Evolutionary conservation across 2,113 vertebrate genomes (phyloP).

Genomic region (Petroica traversi): DNA sequence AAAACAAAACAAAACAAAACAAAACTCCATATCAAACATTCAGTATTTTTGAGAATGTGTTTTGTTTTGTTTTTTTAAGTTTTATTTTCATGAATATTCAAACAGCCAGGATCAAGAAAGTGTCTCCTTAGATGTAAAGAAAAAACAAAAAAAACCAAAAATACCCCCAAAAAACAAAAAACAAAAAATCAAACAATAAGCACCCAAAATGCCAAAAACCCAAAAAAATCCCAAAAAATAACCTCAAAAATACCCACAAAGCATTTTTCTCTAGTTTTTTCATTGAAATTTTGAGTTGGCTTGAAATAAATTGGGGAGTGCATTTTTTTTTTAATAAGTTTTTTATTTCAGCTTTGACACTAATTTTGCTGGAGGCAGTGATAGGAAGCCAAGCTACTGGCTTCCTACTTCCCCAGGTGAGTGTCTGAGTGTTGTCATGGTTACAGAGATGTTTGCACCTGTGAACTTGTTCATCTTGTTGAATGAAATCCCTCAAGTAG

Average conservation of each 20-base stretch:
- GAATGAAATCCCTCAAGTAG: not conserved
- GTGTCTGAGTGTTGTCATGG: not conserved
- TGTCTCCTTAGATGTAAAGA: not conserved
- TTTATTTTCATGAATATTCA: not conserved
- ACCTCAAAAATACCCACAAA: no score
- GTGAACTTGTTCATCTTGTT: not conserved
- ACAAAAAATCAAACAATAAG: no score
- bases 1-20: not conserved
- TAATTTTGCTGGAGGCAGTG: not conserved
- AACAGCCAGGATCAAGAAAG: not conserved
- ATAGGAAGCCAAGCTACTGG: not conserved
- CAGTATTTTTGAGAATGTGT: not conserved
- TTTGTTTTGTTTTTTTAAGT: not conserved
- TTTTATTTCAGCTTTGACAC: not conserved
- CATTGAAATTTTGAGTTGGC: not conserved
- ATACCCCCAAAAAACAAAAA: no score
- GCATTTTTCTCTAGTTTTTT: not conserved
- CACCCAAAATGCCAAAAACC: not conserved
- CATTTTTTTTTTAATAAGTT: not conserved
- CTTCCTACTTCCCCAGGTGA: not conserved
- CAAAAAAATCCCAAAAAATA: no score
- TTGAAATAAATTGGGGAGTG: not conserved
- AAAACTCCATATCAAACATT: rapidly evolving
- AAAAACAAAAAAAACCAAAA: not conserved
- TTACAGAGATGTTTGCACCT: not conserved